A percentile compares a stretch with the other conserved stretches of the same genome.
Conservation (phyloP, 2,797 vertebrate genomes). For the Sebastes glaucus region DNA sequence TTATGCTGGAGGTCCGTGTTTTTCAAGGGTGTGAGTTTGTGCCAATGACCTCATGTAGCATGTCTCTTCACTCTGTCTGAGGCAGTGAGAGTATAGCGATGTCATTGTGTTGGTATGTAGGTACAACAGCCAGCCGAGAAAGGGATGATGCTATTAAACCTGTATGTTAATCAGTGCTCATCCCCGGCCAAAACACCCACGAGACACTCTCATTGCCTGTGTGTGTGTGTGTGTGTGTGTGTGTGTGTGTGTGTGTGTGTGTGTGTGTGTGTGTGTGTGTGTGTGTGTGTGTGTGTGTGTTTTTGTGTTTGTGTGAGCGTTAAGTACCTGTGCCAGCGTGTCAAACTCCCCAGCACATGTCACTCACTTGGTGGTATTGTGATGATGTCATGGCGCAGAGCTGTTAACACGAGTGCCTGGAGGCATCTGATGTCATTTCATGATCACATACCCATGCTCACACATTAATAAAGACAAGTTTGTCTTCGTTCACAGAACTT, state of each 20-base stretch:
- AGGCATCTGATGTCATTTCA: conserved; percentile 51
- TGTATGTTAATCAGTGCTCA: too few species aligned
- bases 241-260: too few species aligned
- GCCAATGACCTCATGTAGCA: conserved; percentile 37
- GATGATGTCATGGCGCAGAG: conserved; percentile 41
- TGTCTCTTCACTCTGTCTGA: conserved; percentile 11
- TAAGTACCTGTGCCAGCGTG: conserved; percentile 37
- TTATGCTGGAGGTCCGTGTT: not conserved
- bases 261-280: not conserved
- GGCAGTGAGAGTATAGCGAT: conserved; percentile 2
- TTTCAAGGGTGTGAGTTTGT: not conserved
- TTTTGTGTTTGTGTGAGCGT: not conserved
- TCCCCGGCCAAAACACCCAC: too few species aligned
- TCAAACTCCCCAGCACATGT: conserved; percentile 1
- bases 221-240: too few species aligned
- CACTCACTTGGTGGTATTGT: conserved; percentile 27
- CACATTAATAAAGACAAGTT: not conserved
- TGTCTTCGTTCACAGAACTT: not conserved
- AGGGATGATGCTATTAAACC: too few species aligned
- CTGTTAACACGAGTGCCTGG: conserved; percentile 3
- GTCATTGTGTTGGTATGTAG: conserved; percentile 36
- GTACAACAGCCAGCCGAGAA: not conserved
- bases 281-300: conserved; percentile 3
- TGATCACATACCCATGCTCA: conserved; percentile 14
- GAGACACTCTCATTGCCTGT: too few species aligned